These are phyloP conservation scores for Cheilosia variabilis DNA, from an alignment of 2,888 invertebrate genomes.

Conservation along the genomic window DNA sequence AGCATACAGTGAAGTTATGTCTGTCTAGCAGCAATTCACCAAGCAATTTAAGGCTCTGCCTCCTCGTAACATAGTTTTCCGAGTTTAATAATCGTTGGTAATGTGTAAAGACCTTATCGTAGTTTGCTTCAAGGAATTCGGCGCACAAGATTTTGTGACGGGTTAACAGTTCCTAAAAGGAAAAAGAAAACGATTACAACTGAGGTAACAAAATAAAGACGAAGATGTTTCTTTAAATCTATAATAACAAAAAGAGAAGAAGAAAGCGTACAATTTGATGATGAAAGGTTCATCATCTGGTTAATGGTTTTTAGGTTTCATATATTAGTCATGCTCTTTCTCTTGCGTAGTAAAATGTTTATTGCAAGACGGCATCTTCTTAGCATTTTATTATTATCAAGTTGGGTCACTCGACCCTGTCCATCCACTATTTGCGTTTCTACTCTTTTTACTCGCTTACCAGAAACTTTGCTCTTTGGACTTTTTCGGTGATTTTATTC, in stretches of 20 bases:
- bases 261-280: not conserved
- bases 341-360: not conserved
- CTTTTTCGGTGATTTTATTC: not conserved
- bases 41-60: conserved; percentile 98
- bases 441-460: not conserved
- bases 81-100: conserved; percentile 99
- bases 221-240: no score
- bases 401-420: not conserved
- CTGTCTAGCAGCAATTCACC: conserved; percentile 98
- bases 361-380: not conserved
- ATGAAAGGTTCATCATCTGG: not conserved
- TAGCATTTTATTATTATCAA: not conserved
- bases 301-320: not conserved
- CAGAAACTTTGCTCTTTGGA: conserved; percentile 24
- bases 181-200: conserved; percentile 35
- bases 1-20: conserved; percentile 97
- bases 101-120: conserved; percentile 98
- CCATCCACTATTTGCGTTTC: not conserved
- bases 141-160: conserved; percentile 98
- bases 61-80: conserved; percentile 99
- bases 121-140: conserved; percentile 99
- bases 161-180: conserved; percentile 93
- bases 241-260: not conserved
- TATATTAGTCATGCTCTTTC: not conserved
- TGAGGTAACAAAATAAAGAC: not conserved